These are phyloP conservation scores for Amblyjoppa proteus DNA, from an alignment of 2,888 invertebrate genomes.

Conservation along the genomic window DNA sequence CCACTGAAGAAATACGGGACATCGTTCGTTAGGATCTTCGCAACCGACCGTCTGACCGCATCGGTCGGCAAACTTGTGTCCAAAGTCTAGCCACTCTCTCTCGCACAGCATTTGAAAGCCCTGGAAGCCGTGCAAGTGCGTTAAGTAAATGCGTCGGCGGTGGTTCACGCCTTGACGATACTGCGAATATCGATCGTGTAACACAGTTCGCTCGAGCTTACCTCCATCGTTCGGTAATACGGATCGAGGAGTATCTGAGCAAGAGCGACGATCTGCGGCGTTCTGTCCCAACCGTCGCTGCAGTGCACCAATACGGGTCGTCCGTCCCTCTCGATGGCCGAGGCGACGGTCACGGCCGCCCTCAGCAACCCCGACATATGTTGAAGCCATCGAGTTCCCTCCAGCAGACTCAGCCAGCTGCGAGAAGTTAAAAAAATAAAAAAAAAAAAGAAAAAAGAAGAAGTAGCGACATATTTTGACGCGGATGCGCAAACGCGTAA, in stretches of 20 bases:
- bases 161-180: not conserved
- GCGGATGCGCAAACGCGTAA: not conserved
- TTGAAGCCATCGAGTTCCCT: conserved; percentile 96
- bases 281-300: conserved; percentile 99
- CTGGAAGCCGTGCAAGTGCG: conserved; percentile 85
- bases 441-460: conserved; percentile 18
- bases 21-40: conserved; percentile 97
- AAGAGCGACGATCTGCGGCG: conserved; percentile 97
- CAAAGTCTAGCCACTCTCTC: conserved; percentile 98
- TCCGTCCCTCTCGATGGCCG: conserved; percentile 92
- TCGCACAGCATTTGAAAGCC: conserved; percentile 97
- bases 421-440: conserved; percentile 69
- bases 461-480: conserved; percentile 11
- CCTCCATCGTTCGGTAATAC: conserved; percentile 96
- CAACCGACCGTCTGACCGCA: conserved; percentile 93
- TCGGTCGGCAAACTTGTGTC: conserved; percentile 99
- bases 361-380: conserved; percentile 94
- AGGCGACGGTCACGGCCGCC: conserved; percentile 92
- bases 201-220: conserved; percentile 76
- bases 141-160: conserved; percentile 17
- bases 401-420: conserved; percentile 96
- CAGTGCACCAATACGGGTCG: conserved; percentile 98
- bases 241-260: conserved; percentile 97
- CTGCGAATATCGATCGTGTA: conserved; percentile 40
- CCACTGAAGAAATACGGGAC: conserved; percentile 99